A percentile compares a stretch with the other conserved stretches of the same genome.
Evolutionary conservation across 2,113 vertebrate genomes (phyloP).

Genomic region (Capreolus pygargus): DNA sequence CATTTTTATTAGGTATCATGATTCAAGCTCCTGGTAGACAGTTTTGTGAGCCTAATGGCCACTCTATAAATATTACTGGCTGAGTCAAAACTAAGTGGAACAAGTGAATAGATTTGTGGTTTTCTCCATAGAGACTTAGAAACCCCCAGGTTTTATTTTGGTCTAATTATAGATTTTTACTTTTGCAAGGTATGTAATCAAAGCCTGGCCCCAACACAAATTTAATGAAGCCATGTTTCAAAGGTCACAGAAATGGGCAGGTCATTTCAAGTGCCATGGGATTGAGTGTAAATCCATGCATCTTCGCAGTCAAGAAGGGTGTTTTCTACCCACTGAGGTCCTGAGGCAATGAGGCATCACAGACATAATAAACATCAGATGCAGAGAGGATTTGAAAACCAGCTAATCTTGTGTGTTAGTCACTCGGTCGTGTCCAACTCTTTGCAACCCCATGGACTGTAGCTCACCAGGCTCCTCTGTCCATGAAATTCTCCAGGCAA

Average conservation of each 20-base stretch:
- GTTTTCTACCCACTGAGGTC: not conserved
- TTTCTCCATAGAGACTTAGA: conserved; percentile 21
- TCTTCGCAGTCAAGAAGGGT: not conserved
- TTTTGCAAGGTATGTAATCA: conserved; percentile 2
- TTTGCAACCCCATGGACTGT: not conserved
- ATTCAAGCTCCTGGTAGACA: conserved; percentile 6
- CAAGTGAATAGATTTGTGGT: conserved; percentile 31
- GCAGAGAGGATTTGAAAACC: not conserved
- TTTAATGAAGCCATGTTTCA: not conserved
- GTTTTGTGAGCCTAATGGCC: not conserved
- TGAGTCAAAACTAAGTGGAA: conserved; percentile 11
- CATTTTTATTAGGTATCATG: not conserved
- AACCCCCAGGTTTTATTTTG: conserved; percentile 18
- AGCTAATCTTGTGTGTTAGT: not conserved
- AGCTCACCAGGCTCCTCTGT: not conserved
- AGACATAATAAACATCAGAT: not conserved
- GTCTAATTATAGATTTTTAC: conserved; percentile 27
- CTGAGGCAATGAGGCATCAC: not conserved
- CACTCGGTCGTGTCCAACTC: not conserved
- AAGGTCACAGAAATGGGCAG: not conserved
- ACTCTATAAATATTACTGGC: not conserved
- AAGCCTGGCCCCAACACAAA: not conserved
- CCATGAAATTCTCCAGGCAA: not conserved
- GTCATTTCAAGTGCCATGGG: not conserved
- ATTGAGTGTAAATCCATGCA: not conserved